Percentiles rank a stretch among this genome's conserved stretches.
These are phyloP conservation scores for Drosophila ironensis DNA, from an alignment of 1,140 invertebrate species.

Conservation along the genomic window DNA sequence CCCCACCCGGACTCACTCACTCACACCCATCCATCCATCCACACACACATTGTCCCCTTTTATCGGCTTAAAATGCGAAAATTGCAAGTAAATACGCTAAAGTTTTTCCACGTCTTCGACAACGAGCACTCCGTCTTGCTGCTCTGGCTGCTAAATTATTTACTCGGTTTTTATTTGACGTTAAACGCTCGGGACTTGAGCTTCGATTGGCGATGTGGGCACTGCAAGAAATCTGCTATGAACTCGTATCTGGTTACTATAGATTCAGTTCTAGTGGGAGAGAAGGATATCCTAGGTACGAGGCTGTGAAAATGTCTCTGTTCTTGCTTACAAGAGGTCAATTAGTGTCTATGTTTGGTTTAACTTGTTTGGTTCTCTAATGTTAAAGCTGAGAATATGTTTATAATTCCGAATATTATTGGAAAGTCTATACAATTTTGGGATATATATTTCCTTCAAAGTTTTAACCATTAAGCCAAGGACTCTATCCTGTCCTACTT, in stretches of 20 bases:
- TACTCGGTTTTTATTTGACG: constrained; percentile 72
- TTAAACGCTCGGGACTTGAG: constrained; percentile 59
- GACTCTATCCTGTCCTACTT: not conserved
- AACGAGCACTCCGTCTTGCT: constrained; percentile 28
- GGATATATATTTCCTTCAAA: not conserved
- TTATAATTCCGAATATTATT: too few species aligned
- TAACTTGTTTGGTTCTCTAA: too few species aligned
- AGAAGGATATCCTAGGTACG: too few species aligned
- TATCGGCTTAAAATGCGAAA: constrained; percentile 79
- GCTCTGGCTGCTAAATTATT: constrained; percentile 66
- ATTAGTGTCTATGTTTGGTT: too few species aligned
- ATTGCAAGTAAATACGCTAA: constrained; percentile 73
- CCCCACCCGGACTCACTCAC: not conserved
- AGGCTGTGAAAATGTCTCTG: too few species aligned
- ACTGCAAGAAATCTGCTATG: not conserved
- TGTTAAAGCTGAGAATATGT: too few species aligned
- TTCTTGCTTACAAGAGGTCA: too few species aligned
- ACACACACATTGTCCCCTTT: constrained; percentile 35
- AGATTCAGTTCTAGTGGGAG: too few species aligned
- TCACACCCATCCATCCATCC: not conserved
- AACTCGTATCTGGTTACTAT: too few species aligned
- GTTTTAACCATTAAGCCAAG: too few species aligned
- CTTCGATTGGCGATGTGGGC: constrained; percentile 30
- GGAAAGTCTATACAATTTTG: too few species aligned
- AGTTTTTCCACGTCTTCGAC: constrained; percentile 39